Evolutionary conservation across 2,888 invertebrate species (phyloP).

Genomic region (Odontomyia ornata): DNA sequence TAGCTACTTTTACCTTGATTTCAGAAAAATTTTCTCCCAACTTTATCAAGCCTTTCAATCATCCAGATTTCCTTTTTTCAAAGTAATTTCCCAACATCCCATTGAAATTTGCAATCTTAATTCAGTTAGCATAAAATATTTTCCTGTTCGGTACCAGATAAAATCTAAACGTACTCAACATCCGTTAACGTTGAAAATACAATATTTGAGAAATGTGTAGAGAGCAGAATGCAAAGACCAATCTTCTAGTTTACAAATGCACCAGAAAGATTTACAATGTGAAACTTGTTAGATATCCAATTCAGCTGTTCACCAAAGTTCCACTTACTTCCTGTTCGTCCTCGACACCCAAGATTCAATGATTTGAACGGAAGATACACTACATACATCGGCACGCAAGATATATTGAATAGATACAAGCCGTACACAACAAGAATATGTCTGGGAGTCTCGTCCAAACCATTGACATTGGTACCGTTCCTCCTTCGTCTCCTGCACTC

Average conservation of each 20-base stretch:
- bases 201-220: slow-evolving; percentile 7
- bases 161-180: slow-evolving; percentile 5
- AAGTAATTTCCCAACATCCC: too few species aligned
- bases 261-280: slow-evolving; percentile 34
- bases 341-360: not conserved
- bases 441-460: not conserved
- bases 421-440: not conserved
- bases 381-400: not conserved
- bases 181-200: not conserved
- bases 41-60: too few species aligned
- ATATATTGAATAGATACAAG: not conserved
- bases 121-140: not conserved
- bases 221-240: slow-evolving; percentile 18
- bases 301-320: slow-evolving; percentile 7
- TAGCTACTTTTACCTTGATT: too few species aligned
- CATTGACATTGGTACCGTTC: not conserved
- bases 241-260: slow-evolving; percentile 33
- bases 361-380: not conserved
- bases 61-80: too few species aligned
- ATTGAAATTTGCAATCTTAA: not conserved
- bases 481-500: too few species aligned
- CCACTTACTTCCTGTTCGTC: not conserved
- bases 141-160: not conserved
- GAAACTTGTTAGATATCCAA: slow-evolving; percentile 37
- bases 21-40: too few species aligned